Percentiles rank a stretch among this genome's conserved stretches.
Evolutionary conservation across 2,888 invertebrate genomes (phyloP).

Genomic region (Nomada fucata): DNA sequence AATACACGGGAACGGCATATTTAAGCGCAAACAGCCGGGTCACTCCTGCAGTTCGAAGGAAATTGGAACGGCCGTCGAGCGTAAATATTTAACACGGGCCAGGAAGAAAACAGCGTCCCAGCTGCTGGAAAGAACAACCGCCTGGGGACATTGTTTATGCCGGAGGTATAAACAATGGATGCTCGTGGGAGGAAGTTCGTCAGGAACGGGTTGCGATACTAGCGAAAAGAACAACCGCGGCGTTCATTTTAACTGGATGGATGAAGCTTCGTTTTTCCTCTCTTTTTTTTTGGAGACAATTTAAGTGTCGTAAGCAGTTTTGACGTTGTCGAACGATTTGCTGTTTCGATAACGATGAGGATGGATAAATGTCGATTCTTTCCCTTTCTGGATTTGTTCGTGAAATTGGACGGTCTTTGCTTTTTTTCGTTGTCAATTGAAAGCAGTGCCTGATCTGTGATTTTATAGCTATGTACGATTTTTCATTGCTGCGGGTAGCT

Average conservation of each 20-base stretch:
- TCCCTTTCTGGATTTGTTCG: too few species aligned
- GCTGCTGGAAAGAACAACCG: slow-evolving; percentile 12
- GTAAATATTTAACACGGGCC: slow-evolving; percentile 57
- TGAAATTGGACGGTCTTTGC: too few species aligned
- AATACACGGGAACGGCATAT: slow-evolving; percentile 7
- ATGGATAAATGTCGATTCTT: too few species aligned
- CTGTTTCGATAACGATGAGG: too few species aligned
- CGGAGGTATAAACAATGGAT: slow-evolving; percentile 30
- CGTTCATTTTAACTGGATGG: neutral
- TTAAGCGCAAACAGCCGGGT: neutral
- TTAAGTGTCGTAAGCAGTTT: too few species aligned
- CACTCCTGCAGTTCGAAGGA: slow-evolving; percentile 14
- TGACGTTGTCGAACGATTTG: too few species aligned
- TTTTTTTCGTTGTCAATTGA: too few species aligned
- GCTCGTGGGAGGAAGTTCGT: neutral
- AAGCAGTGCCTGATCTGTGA: too few species aligned
- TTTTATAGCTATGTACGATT: too few species aligned
- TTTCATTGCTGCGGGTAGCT: too few species aligned
- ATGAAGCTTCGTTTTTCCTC: too few species aligned
- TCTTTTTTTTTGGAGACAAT: too few species aligned
- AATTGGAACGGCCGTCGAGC: slow-evolving; percentile 51
- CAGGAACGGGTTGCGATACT: neutral
- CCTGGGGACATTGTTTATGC: slow-evolving; percentile 36
- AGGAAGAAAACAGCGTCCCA: slow-evolving; percentile 37
- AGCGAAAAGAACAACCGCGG: neutral